Percentiles rank a stretch among this genome's conserved stretches.
Conservation (phyloP, 2,888 invertebrate genomes). For the Archips crataeganus region DNA sequence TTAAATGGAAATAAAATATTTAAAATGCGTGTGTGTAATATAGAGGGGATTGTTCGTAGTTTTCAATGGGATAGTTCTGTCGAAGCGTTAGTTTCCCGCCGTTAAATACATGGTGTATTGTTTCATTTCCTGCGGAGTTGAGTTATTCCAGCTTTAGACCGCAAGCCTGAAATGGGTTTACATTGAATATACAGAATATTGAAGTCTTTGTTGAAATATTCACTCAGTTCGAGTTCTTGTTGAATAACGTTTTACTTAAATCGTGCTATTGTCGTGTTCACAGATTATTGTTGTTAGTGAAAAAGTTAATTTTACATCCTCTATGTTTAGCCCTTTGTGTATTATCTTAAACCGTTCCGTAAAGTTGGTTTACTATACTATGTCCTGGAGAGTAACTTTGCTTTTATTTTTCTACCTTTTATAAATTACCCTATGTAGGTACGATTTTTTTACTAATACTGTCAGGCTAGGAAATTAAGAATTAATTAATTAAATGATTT, state of each 20-base stretch:
- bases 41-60: slow-evolving; percentile 50
- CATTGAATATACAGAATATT: slow-evolving; percentile 21
- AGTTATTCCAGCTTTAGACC: slow-evolving; percentile 37
- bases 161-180: slow-evolving; percentile 32
- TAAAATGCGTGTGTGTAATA: slow-evolving; percentile 48
- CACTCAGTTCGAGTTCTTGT: background rate
- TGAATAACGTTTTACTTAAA: slow-evolving; percentile 7
- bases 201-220: slow-evolving; percentile 25
- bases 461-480: no score
- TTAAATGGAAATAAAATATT: slow-evolving; percentile 47
- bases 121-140: slow-evolving; percentile 49
- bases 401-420: no score
- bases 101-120: slow-evolving; percentile 61
- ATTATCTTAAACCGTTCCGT: no score
- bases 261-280: background rate
- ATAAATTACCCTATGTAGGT: no score
- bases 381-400: no score
- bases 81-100: slow-evolving; percentile 56
- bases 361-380: no score
- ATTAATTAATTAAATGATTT: no score
- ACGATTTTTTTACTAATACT: no score
- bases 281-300: background rate
- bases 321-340: no score
- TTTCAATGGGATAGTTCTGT: slow-evolving; percentile 54
- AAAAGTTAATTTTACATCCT: no score